Evolutionary conservation across 2,888 invertebrate genomes (phyloP).

Genomic region (Drosophila leonis): DNA sequence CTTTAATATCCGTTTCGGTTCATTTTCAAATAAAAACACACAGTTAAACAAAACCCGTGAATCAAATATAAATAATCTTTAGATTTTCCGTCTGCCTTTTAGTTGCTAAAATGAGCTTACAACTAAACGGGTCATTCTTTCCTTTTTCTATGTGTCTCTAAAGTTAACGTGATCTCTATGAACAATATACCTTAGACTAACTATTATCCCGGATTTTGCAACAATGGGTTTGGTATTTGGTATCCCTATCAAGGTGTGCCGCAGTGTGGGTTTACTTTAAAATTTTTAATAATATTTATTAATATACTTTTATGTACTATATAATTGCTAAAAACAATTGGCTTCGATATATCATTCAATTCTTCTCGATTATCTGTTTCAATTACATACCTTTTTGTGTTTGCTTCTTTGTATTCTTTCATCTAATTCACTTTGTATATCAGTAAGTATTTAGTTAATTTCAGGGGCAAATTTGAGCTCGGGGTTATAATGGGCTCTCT

Average conservation of each 20-base stretch:
- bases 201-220: constrained; percentile 26
- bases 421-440: constrained; percentile 32
- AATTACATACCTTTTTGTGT: constrained; percentile 13
- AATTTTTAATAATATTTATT: constrained; percentile 45
- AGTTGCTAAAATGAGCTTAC: constrained; percentile 61
- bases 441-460: constrained; percentile 44
- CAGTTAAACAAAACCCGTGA: constrained; percentile 19
- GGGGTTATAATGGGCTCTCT: constrained; percentile 15
- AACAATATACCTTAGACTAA: constrained; percentile 47
- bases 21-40: constrained; percentile 18
- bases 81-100: constrained; percentile 26
- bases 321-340: constrained; percentile 82
- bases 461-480: constrained; percentile 64
- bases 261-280: constrained; percentile 56
- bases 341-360: constrained; percentile 72
- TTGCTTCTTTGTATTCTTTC: neutral
- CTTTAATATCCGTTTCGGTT: constrained; percentile 5
- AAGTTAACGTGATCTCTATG: constrained; percentile 48
- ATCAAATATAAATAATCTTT: constrained; percentile 7
- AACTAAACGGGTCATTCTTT: constrained; percentile 35
- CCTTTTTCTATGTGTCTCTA: constrained; percentile 34
- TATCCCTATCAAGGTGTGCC: constrained; percentile 50
- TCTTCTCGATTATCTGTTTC: constrained; percentile 6
- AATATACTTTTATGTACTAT: constrained; percentile 50
- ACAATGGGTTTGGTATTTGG: constrained; percentile 26